Evolutionary conservation across 2,797 vertebrate species (phyloP), one percentile per base, ranked within the genome.

Genomic region (Cyclopterus lumpus): DNA sequence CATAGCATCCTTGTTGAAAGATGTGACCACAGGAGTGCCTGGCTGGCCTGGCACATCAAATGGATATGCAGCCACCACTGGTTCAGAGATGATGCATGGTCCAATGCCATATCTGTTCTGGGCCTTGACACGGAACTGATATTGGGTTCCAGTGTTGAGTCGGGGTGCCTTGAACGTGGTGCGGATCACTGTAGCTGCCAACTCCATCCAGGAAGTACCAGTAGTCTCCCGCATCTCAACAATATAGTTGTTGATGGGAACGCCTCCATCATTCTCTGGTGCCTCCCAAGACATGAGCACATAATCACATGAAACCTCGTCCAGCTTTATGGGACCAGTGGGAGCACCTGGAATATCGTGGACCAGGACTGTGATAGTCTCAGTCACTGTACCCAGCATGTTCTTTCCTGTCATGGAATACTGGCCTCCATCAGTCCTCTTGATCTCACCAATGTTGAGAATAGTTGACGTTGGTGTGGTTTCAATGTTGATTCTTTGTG

Each of bases 151-250:
- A 62, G 98, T 99, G 71, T 91, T 97, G 48, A 99, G 96, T 67
- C 87, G 95, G 81, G 95, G 93, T 68, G 97, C 98, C 94, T 99
- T 99, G 87, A 97, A 99, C 62, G 97, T 99, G 73, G 98, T 99
- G 60, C 98, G 96, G 78, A 99, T 99, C 22, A 99, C 98, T 2
- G 98, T 99, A 48, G 97, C 97, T 86, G 98, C 97, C 87, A 99
- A 69, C 83, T 99, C 98, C 32, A 95, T 81, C 98, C 98, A 99
- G 0, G 96, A 95, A 66, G 97, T 98, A 59, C 97, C 97, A 61
- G 97, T 97, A n/a, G 97, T 99, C 88, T 99, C 97, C 63, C 97
- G 95, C 95, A 98, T 96, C 93, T 99, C 98, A 75, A 99, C 95
- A 70, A 99, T 94, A 11, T 99, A 99, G 81, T 97, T 99, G 91